Base-by-base conservation (phyloP, 2,113 vertebrate species). In the Pseudorectes ferrugineus region DNA sequence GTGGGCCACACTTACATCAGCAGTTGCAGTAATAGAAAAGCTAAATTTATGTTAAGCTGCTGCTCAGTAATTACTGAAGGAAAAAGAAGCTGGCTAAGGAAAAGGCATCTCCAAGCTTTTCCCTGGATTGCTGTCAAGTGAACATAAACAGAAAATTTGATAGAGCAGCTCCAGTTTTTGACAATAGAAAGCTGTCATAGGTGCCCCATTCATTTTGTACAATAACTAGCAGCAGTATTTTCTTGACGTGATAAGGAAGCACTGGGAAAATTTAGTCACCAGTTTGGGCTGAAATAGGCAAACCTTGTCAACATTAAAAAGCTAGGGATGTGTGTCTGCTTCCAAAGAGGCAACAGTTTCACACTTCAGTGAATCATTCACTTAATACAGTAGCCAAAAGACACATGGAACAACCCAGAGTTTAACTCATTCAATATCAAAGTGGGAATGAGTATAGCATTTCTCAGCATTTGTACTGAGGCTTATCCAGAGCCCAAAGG, bases 41-140 rank as follows among this genome's bases (percentile, higher is more conserved):
- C 62, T 93, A 92, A 91, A 95, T 95, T 94, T 93, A 70, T 87
- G 49, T 73, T 83, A 87, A 95, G 85, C 79, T 96, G 46, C 62
- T 83, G n/a, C 81, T 92, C 46, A 80, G 29, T 78, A 95, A 76
- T 93, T 96, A 89, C 76, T 89, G 85, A 87, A 93, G 57, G 68
- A 68, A 88, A 93, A 91, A 91, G 75, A 71, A 96, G 51, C 86
- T 93, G 57, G 72, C 48, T 83, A 85, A 93, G 28, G 63, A 54
- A 87, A 57, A 85, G 49, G 8, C 46, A 33, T 94, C 76, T 72
- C 73, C 12, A 75, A 31, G 71, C 35, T 82, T 95, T 95, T 88
- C 78, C 68, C 43, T 96, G 92, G 38, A 23, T 84, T 92, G 59
- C 51, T 97, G 70, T 94, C 77, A 82, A 96, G 48, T 45, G 73